phyloP scores from a whole-genome alignment of 2,113 vertebrate genomes.

The Gymnorhina tibicen region DNA sequence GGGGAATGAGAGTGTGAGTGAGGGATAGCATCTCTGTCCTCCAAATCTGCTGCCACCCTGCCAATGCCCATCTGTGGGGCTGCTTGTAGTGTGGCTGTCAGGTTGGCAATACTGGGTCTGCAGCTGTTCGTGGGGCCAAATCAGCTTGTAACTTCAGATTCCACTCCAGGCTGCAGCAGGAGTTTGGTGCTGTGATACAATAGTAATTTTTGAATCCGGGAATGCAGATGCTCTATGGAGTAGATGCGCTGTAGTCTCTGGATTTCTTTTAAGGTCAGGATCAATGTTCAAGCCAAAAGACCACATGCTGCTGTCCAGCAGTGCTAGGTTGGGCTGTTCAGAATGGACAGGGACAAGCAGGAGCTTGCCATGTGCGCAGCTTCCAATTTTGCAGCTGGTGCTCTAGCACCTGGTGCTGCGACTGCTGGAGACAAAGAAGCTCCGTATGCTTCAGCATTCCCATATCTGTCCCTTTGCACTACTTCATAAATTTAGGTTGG shows the following conservation, averaged over 20 bases:
- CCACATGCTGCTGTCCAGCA: neutral
- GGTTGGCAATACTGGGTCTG: neutral
- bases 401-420: rapidly evolving
- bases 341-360: neutral
- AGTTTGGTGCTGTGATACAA: neutral
- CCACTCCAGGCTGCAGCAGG: neutral
- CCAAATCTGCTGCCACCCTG: neutral
- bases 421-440: neutral
- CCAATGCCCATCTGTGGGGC: neutral
- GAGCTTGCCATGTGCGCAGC: neutral
- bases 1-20: neutral
- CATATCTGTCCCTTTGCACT: neutral
- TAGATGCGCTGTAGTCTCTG: neutral
- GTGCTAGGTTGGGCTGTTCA: neutral
- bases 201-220: neutral
- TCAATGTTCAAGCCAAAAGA: neutral
- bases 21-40: neutral
- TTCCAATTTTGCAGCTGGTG: neutral
- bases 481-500: neutral
- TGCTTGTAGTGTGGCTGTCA: neutral
- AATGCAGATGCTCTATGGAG: neutral
- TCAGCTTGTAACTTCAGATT: neutral
- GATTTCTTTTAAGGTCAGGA: neutral
- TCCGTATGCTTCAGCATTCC: neutral
- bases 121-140: neutral